Percentiles rank a stretch among this genome's conserved stretches.
phyloP scores from a whole-genome alignment of 2,797 vertebrate genomes.

The Clamator glandarius region DNA sequence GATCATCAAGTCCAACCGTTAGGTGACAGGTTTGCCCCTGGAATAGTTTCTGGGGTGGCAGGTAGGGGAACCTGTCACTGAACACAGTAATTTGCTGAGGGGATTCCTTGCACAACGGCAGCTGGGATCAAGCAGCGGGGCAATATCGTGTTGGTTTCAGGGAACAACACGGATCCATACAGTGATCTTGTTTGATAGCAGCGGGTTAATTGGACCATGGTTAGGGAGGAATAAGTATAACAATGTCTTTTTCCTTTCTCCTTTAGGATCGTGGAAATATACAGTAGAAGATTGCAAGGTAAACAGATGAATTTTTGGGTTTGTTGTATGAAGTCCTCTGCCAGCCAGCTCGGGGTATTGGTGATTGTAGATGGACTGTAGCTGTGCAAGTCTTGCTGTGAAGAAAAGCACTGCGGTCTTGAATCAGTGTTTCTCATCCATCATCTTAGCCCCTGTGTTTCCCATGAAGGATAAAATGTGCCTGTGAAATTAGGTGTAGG shows the following conservation, averaged over 20 bases:
- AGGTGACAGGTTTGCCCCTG: background rate
- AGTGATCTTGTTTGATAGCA: fast-evolving
- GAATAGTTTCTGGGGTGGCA: background rate
- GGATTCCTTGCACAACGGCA: background rate
- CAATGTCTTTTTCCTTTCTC: background rate
- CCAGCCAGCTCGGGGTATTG: background rate
- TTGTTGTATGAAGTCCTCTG: background rate
- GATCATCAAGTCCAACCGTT: too few relatives aligned
- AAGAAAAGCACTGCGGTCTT: background rate
- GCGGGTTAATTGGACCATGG: background rate
- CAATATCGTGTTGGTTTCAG: background rate
- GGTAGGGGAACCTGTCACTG: background rate
- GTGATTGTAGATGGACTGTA: fast-evolving
- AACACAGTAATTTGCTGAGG: background rate
- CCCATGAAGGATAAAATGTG: background rate
- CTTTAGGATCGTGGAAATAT: conserved; percentile 96
- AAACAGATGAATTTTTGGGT: background rate
- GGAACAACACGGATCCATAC: fast-evolving
- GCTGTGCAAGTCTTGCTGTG: background rate
- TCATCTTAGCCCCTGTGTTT: background rate
- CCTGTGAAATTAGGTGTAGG: background rate
- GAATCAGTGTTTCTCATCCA: background rate
- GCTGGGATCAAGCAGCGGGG: background rate
- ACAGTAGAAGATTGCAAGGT: conserved; percentile 97
- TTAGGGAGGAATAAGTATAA: background rate